A percentile compares a stretch with the other conserved stretches of the same genome.
Evolutionary conservation across 2,888 invertebrate species (phyloP).

Genomic region (Chaitophorus viminalis): DNA sequence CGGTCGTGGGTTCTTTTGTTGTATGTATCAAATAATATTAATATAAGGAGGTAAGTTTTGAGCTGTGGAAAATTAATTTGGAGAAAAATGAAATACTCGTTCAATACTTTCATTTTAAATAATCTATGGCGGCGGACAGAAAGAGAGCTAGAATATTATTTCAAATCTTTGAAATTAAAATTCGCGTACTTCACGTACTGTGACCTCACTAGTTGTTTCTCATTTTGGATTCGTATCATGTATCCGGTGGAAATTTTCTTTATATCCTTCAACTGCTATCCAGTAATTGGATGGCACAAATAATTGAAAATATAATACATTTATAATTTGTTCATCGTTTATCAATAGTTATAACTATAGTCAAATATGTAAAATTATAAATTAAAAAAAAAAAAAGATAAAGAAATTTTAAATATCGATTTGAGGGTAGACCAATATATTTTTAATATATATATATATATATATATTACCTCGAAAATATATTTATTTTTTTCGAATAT

Average conservation of each 20-base stretch:
- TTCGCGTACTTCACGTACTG: not conserved
- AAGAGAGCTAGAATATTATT: not conserved
- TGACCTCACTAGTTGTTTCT: not conserved
- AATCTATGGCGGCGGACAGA: not conserved
- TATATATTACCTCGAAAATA: not conserved
- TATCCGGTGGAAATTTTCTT: not conserved
- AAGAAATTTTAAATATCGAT: not conserved
- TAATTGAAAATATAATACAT: not conserved
- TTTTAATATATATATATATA: too few relatives aligned
- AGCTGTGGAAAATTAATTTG: constrained; percentile 10
- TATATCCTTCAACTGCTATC: not conserved
- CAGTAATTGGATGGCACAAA: not conserved
- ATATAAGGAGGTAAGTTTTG: constrained; percentile 19
- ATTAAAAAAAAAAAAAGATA: not conserved
- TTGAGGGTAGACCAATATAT: not conserved
- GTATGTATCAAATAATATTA: constrained; percentile 40
- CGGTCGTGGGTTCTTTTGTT: not conserved
- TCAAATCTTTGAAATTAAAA: constrained; percentile 17
- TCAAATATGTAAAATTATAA: not conserved
- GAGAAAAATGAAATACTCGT: not conserved
- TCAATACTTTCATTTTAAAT: constrained; percentile 25
- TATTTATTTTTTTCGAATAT: not conserved
- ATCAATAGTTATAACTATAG: not conserved
- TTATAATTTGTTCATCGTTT: not conserved
- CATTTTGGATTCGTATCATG: constrained; percentile 18